Percentiles rank a stretch among this genome's conserved stretches.
Conservation (phyloP, 2,888 invertebrate species). For the Helleia helle region DNA sequence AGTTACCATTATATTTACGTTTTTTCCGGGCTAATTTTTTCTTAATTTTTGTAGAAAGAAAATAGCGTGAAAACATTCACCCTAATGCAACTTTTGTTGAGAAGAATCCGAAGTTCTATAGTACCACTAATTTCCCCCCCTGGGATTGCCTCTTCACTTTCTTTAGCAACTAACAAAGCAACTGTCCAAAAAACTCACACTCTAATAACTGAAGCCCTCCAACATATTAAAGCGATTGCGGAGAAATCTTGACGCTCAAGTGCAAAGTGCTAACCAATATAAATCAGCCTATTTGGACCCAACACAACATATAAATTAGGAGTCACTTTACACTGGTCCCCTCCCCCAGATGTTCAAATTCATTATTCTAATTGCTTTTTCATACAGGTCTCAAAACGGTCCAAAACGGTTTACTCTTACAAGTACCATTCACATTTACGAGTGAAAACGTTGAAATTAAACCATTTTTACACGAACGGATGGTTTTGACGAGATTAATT, state of each 20-base stretch:
- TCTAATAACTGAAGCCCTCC: conserved; percentile 37
- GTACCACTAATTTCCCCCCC: too few relatives aligned
- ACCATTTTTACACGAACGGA: conserved; percentile 52
- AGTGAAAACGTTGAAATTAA: conserved; percentile 59
- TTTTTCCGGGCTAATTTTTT: too few relatives aligned
- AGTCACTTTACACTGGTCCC: conserved; percentile 16
- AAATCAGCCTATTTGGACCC: conserved; percentile 11
- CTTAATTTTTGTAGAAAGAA: too few relatives aligned
- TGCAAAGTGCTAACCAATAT: conserved; percentile 8
- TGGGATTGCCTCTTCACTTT: conserved; percentile 1
- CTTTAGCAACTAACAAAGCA: conserved; percentile 14
- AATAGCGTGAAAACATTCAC: too few relatives aligned
- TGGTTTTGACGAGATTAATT: conserved; percentile 45
- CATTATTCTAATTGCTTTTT: conserved; percentile 63
- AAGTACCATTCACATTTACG: conserved; percentile 49
- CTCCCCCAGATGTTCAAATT: conserved; percentile 44
- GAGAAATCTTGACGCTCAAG: conserved; percentile 30
- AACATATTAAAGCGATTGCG: conserved; percentile 58
- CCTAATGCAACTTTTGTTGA: too few relatives aligned
- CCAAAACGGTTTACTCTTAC: conserved; percentile 36
- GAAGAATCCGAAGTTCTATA: too few relatives aligned
- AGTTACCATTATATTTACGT: too few relatives aligned
- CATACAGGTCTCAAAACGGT: conserved; percentile 50
- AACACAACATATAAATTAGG: neutral
- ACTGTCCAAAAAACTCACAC: conserved; percentile 30